These are phyloP conservation scores for Stegodyphus dumicola DNA, from an alignment of 1,140 invertebrate species.

Conservation along the genomic window DNA sequence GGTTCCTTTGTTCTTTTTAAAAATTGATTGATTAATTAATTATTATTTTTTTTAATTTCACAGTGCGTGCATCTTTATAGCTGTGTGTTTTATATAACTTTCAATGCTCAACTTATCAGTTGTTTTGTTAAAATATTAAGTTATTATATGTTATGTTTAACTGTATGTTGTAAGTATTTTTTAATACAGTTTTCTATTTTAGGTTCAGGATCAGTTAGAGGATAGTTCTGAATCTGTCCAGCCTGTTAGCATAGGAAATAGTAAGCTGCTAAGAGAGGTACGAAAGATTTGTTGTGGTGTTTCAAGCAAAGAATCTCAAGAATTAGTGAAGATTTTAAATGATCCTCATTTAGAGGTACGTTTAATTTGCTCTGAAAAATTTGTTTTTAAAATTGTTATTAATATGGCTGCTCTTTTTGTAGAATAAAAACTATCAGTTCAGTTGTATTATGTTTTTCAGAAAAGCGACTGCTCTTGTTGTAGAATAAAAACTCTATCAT, in stretches of 20 bases:
- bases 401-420: slow-evolving; percentile 17
- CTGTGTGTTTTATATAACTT: too few species aligned
- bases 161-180: slow-evolving; percentile 34
- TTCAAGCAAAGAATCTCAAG: slow-evolving; percentile 69
- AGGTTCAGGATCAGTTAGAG: slow-evolving; percentile 72
- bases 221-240: slow-evolving; percentile 67
- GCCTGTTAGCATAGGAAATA: slow-evolving; percentile 68
- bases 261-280: slow-evolving; percentile 66
- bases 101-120: too few species aligned
- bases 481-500: not conserved
- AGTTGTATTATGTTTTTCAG: too few species aligned
- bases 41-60: too few species aligned
- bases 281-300: slow-evolving; percentile 67
- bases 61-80: too few species aligned
- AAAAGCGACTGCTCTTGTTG: not conserved
- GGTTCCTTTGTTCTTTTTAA: too few species aligned
- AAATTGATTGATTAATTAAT: too few species aligned
- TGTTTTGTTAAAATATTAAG: not conserved
- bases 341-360: slow-evolving; percentile 70
- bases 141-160: not conserved
- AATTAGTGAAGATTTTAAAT: slow-evolving; percentile 70
- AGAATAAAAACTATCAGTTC: too few species aligned
- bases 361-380: not conserved
- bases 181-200: slow-evolving; percentile 43
- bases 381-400: slow-evolving; percentile 2